Evolutionary conservation across 2,113 vertebrate genomes (phyloP).

Genomic region (Clarias magur): DNA sequence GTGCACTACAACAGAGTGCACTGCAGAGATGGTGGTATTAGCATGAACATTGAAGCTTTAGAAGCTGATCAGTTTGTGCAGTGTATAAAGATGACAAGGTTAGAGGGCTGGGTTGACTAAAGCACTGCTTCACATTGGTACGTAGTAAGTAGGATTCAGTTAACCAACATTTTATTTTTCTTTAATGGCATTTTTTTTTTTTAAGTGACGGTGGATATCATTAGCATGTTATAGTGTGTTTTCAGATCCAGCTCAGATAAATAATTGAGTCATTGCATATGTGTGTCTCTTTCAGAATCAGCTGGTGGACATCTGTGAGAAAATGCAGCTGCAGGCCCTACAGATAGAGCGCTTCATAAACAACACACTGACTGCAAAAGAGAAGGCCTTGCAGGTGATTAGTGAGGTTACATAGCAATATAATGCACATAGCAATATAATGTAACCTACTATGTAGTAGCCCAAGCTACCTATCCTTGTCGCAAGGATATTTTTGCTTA

Average conservation of each 20-base stretch:
- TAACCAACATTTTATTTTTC: background rate
- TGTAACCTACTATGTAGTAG: background rate
- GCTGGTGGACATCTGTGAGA: conserved; percentile 90
- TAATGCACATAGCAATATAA: background rate
- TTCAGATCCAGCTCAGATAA: background rate
- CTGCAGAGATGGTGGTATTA: background rate
- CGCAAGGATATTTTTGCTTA: background rate
- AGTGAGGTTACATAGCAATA: background rate
- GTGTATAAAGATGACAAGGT: background rate
- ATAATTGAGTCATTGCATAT: background rate
- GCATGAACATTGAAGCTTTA: background rate
- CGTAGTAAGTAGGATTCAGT: background rate
- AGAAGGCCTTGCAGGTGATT: conserved; percentile 80
- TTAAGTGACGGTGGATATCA: background rate
- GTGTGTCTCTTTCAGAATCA: conserved; percentile 73
- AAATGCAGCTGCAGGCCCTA: conserved; percentile 85
- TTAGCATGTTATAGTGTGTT: background rate
- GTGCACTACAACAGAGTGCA: background rate
- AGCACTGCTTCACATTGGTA: background rate
- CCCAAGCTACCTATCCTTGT: background rate
- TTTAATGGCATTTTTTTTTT: background rate
- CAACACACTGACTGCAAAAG: conserved; percentile 80
- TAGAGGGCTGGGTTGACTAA: background rate
- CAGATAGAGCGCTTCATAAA: conserved; percentile 80
- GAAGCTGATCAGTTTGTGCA: background rate